Conservation (phyloP, 2,888 invertebrate species). For the Drosophila multiciliata region DNA sequence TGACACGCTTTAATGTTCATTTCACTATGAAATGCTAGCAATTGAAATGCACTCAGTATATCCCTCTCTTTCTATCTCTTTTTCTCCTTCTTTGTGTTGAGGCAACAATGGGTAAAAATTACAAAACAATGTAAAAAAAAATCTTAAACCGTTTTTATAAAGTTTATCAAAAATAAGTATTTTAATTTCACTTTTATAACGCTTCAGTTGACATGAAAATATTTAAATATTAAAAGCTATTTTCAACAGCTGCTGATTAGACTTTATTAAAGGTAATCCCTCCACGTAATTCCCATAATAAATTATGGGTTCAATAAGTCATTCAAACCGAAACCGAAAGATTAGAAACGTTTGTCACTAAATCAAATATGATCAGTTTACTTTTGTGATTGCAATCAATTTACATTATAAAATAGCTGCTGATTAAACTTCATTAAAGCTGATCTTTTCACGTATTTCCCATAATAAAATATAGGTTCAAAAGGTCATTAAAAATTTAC, state of each 20-base stretch:
- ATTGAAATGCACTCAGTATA: slow-evolving; percentile 55
- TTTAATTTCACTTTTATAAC: slow-evolving; percentile 28
- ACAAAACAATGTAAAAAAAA: slow-evolving; percentile 21
- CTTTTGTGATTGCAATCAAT: too few species aligned
- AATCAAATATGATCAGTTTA: neutral
- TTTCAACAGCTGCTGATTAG: neutral
- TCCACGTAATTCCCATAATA: neutral
- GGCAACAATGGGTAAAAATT: slow-evolving; percentile 48
- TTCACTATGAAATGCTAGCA: slow-evolving; percentile 69
- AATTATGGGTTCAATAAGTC: neutral
- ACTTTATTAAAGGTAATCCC: neutral
- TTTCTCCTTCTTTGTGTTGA: neutral
- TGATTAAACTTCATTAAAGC: too few species aligned
- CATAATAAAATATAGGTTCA: too few species aligned
- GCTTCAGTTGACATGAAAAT: neutral
- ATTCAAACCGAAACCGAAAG: neutral
- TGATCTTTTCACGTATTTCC: too few species aligned
- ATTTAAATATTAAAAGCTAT: too few species aligned
- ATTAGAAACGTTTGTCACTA: neutral
- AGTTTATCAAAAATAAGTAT: slow-evolving; percentile 8
- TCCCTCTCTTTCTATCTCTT: neutral
- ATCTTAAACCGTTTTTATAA: neutral
- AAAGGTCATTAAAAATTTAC: too few species aligned
- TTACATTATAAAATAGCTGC: neutral
- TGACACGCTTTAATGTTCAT: slow-evolving; percentile 56